These are phyloP conservation scores for Rhyacophila brunnea DNA, from an alignment of 1,140 invertebrate species.

Conservation along the genomic window DNA sequence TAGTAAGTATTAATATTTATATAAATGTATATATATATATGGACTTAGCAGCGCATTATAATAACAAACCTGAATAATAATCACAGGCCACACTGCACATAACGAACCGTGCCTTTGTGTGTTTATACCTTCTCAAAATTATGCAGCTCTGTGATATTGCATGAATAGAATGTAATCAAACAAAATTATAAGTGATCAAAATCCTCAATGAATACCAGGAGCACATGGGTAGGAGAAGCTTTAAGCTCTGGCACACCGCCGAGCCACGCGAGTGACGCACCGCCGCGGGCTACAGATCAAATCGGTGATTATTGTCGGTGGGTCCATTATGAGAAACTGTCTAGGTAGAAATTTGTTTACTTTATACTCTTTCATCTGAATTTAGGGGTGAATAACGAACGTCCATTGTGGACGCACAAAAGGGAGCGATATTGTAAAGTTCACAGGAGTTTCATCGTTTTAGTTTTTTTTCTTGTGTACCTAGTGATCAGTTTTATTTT, in stretches of 20 bases:
- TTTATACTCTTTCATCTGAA: slow-evolving; percentile 8
- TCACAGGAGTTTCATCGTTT: no score
- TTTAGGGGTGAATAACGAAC: slow-evolving; percentile 3
- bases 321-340: slow-evolving; percentile 15
- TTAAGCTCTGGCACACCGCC: slow-evolving; percentile 1
- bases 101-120: no score
- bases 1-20: no score
- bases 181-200: slow-evolving; percentile 14
- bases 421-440: no score
- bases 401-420: no score
- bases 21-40: no score
- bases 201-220: not conserved
- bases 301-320: slow-evolving; percentile 6
- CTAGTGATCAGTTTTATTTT: no score
- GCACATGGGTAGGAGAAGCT: not conserved
- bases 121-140: no score
- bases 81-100: no score
- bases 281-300: slow-evolving; percentile 7
- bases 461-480: no score
- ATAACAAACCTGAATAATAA: no score
- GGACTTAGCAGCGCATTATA: no score
- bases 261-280: not conserved
- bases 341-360: slow-evolving; percentile 33
- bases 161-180: slow-evolving; percentile 19
- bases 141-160: not conserved